phyloP scores from a whole-genome alignment of 2,888 invertebrate genomes.

The Patella pellucida region DNA sequence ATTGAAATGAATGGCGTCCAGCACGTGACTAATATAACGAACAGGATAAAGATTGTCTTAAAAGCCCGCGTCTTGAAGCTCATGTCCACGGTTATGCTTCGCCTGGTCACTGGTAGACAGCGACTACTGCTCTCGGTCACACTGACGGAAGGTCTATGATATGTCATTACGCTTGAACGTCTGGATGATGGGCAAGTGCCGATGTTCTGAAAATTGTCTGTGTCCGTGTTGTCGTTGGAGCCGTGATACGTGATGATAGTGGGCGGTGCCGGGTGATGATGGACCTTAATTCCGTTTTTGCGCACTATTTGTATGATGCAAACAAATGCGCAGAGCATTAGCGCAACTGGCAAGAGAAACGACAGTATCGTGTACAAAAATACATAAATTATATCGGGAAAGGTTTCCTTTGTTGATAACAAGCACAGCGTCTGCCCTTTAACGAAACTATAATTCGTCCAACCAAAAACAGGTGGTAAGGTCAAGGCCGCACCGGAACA shows the following conservation, averaged over 20 bases:
- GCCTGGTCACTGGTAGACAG: background rate
- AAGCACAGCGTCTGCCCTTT: slow-evolving; percentile 32
- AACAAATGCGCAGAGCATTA: slow-evolving; percentile 51
- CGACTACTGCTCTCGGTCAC: background rate
- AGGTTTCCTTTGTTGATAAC: slow-evolving; percentile 16
- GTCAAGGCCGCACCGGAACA: slow-evolving; percentile 36
- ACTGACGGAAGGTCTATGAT: slow-evolving; percentile 11
- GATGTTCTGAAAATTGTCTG: slow-evolving; percentile 40
- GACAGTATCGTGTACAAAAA: slow-evolving; percentile 36
- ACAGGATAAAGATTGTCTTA: slow-evolving; percentile 61
- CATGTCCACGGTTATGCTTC: slow-evolving; percentile 45
- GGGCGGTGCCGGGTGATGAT: slow-evolving; percentile 38
- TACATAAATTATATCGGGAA: slow-evolving; percentile 38
- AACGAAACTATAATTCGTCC: slow-evolving; percentile 37
- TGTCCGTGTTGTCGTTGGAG: slow-evolving; percentile 19
- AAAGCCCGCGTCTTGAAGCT: slow-evolving; percentile 62
- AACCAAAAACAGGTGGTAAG: slow-evolving; percentile 51
- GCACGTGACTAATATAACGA: slow-evolving; percentile 49
- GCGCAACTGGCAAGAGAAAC: slow-evolving; percentile 51
- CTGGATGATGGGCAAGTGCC: slow-evolving; percentile 38
- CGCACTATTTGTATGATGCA: slow-evolving; percentile 54
- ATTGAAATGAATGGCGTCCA: slow-evolving; percentile 55
- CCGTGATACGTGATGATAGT: too few relatives aligned
- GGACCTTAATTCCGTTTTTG: slow-evolving; percentile 43
- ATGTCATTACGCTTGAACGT: slow-evolving; percentile 27